Conservation (phyloP, 2,113 vertebrate species). For the Tyrannus savana region DNA sequence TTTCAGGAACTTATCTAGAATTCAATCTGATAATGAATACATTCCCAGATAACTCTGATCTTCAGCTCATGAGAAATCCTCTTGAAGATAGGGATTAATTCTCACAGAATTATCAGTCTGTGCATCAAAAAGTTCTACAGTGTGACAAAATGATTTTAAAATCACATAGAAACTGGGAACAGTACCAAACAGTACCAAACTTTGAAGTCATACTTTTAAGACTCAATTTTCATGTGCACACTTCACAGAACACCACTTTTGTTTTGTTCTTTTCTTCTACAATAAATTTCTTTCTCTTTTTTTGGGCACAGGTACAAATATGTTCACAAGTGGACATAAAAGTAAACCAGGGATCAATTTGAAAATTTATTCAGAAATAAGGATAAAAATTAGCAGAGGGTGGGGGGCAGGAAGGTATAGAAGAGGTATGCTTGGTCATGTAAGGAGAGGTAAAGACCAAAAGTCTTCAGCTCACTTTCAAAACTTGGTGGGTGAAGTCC, state of each 20-base stretch:
- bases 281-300: not conserved
- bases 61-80: not conserved
- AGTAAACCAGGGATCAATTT: not conserved
- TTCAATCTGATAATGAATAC: not conserved
- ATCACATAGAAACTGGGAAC: not conserved
- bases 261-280: not conserved
- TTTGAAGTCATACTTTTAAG: not conserved
- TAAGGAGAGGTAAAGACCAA: not conserved
- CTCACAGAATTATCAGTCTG: not conserved
- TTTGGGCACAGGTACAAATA: not conserved
- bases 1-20: not conserved
- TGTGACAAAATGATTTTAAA: not conserved
- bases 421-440: not conserved
- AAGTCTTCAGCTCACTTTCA: not conserved
- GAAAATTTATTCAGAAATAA: not conserved
- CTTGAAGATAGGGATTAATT: not conserved
- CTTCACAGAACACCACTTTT: not conserved
- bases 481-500: not conserved
- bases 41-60: not conserved
- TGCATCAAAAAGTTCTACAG: not conserved
- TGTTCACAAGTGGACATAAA: not conserved
- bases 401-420: not conserved
- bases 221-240: not conserved
- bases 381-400: accelerated
- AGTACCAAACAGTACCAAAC: not conserved